phyloP scores from a whole-genome alignment of 2,113 vertebrate species.

The Daphoenositta chrysoptera region DNA sequence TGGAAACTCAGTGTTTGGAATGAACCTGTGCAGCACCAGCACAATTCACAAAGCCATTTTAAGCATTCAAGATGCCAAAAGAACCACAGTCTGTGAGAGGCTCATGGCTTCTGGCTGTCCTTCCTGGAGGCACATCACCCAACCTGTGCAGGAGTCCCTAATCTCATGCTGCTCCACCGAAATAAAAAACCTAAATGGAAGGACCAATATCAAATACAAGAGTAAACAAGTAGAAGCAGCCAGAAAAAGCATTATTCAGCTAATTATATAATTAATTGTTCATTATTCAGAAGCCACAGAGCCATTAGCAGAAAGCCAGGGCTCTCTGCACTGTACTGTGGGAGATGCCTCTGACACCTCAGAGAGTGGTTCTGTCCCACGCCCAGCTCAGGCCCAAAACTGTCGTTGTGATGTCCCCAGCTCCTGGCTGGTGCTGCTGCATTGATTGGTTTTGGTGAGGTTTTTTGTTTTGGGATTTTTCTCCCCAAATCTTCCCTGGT shows the following conservation, averaged over 20 bases:
- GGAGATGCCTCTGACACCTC: background rate
- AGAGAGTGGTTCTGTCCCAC: background rate
- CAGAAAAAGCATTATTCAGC: background rate
- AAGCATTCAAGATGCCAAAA: background rate
- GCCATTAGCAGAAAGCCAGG: background rate
- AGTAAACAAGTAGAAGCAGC: background rate
- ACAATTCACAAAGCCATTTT: background rate
- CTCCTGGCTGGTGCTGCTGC: background rate
- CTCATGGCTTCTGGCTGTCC: background rate
- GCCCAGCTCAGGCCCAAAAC: background rate
- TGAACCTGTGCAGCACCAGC: background rate
- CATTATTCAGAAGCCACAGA: background rate
- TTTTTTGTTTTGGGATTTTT: background rate
- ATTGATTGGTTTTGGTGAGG: background rate
- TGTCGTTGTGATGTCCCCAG: background rate
- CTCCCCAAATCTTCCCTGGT: background rate
- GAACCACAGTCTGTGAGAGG: background rate
- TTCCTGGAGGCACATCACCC: background rate
- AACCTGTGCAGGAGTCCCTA: fast-evolving
- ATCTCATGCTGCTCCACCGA: background rate
- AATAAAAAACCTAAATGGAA: background rate
- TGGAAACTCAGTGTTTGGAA: background rate
- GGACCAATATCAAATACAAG: background rate
- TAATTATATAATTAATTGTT: background rate
- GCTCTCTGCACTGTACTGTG: fast-evolving